phyloP scores from a whole-genome alignment of 2,888 invertebrate genomes.

The Philereme transversata region DNA sequence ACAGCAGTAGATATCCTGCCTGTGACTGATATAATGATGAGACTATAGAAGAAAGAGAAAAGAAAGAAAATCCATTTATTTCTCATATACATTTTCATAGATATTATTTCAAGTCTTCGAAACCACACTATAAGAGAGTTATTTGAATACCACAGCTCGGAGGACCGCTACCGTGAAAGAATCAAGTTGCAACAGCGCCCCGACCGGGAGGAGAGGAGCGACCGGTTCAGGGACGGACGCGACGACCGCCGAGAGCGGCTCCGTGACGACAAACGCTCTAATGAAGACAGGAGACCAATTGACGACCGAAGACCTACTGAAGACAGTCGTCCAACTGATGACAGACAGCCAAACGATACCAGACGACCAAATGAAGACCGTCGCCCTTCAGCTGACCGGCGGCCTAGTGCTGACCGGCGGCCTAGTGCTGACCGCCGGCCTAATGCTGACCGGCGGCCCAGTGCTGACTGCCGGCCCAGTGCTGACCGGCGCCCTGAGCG shows the following conservation, averaged over 20 bases:
- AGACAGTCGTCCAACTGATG: constrained; percentile 1
- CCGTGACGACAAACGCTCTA: constrained; percentile 16
- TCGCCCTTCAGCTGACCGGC: background rate
- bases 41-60: too few relatives aligned
- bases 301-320: constrained; percentile 11
- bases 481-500: constrained; percentile 31
- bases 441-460: background rate
- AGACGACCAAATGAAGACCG: constrained; percentile 4
- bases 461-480: constrained; percentile 6
- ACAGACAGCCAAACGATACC: background rate
- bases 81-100: too few relatives aligned
- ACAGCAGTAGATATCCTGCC: too few relatives aligned
- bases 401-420: background rate
- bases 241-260: constrained; percentile 34
- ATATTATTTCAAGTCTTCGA: too few relatives aligned
- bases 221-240: constrained; percentile 41
- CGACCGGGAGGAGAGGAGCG: constrained; percentile 44
- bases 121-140: constrained; percentile 31
- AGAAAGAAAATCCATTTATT: too few relatives aligned
- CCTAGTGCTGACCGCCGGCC: constrained; percentile 3
- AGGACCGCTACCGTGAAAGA: constrained; percentile 58
- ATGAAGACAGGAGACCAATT: background rate
- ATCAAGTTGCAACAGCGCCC: constrained; percentile 34
- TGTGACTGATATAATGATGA: too few relatives aligned
- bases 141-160: constrained; percentile 55